phyloP scores from a whole-genome alignment of 2,113 vertebrate genomes.

The Rhizomys pruinosus region DNA sequence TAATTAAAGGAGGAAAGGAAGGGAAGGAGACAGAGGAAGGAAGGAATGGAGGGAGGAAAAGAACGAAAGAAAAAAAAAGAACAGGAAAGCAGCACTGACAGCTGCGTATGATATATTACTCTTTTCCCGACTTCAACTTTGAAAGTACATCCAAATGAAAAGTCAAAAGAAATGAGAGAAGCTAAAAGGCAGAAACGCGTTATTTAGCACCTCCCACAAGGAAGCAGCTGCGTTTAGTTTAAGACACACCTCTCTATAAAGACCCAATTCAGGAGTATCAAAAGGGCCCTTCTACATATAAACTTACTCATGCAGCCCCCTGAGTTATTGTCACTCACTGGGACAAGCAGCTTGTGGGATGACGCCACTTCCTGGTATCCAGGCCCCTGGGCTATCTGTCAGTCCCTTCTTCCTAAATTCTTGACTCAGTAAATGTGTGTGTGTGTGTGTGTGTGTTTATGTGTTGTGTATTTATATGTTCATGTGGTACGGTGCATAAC shows the following conservation, averaged over 20 bases:
- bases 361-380: background rate
- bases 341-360: background rate
- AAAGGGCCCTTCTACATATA: background rate
- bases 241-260: background rate
- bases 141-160: conserved; percentile 55
- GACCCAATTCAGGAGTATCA: background rate
- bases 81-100: background rate
- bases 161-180: background rate
- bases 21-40: background rate
- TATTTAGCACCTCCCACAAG: background rate
- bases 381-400: background rate
- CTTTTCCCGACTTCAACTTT: conserved; percentile 18
- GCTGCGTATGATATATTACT: background rate
- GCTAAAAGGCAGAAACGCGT: background rate
- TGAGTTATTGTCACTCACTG: background rate
- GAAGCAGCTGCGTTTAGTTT: background rate
- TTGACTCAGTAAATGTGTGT: background rate
- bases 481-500: no score
- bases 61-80: background rate
- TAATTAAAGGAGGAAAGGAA: background rate
- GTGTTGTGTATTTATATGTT: background rate
- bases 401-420: background rate
- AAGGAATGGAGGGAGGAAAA: no score
- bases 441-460: background rate
- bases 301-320: background rate